Evolutionary conservation across 2,888 invertebrate genomes (phyloP).

Genomic region (Hypsopygia costalis): DNA sequence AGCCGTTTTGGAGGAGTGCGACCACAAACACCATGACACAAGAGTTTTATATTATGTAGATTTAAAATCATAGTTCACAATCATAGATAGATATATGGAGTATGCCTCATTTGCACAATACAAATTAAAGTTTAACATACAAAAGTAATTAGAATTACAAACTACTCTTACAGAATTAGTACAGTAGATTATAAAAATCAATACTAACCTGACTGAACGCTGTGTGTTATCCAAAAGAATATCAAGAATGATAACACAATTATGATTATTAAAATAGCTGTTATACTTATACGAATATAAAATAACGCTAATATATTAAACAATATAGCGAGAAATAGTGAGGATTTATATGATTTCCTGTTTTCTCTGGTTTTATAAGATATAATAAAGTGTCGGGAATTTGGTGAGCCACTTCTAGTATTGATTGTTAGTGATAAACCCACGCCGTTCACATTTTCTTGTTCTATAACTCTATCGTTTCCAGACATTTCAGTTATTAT

Average conservation of each 20-base stretch:
- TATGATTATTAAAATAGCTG: conserved; percentile 46
- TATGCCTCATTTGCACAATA: no score
- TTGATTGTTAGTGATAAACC: conserved; percentile 46
- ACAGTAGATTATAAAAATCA: no score
- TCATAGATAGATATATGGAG: no score
- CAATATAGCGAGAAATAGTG: conserved; percentile 50
- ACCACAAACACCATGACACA: no score
- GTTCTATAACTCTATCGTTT: conserved; percentile 30
- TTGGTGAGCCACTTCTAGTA: conserved; percentile 40
- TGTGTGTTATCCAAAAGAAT: conserved; percentile 68
- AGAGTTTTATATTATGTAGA: no score
- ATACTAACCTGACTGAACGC: conserved; percentile 63
- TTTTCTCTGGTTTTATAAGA: conserved; percentile 50
- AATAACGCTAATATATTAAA: conserved; percentile 53
- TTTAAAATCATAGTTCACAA: no score
- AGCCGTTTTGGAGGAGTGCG: no score
- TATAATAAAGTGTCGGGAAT: conserved; percentile 57
- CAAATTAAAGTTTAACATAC: no score
- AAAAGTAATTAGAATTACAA: no score
- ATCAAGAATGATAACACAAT: conserved; percentile 52
- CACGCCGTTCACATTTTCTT: conserved; percentile 65
- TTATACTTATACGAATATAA: conserved; percentile 55
- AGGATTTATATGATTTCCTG: conserved; percentile 41
- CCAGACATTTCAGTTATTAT: conserved; percentile 16
- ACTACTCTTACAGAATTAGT: no score